Evolutionary conservation across 2,797 vertebrate species (phyloP), one percentile per base, ranked within the genome.

Genomic region (Typhlichthys subterraneus): DNA sequence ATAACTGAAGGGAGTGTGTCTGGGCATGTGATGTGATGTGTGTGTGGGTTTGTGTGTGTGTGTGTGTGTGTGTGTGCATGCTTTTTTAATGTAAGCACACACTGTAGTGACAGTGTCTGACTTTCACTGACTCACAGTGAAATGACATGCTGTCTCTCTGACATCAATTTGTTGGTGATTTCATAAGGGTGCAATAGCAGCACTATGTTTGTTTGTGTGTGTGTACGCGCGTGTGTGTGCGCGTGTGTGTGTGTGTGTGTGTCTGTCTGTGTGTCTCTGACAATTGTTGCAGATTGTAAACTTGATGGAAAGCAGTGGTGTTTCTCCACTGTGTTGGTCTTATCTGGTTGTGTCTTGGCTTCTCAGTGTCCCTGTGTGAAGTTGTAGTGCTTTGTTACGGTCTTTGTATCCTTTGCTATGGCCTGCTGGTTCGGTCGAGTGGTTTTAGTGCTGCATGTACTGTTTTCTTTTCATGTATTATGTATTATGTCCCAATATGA

Each of bases 161-260:
- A 69, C 61, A 70, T 77, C 64, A 2, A 68, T 84, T 66, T 65
- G 42, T 29, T 12, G 5, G 52, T 61, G 29, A 67, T 64, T 65
- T 33, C 19, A 50, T 14, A 70, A 67, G 70, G 48, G 59, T 55
- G 65, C 12, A 23, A 42, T 2, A 1, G 51, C 55, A 7, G 45
- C 47, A 31, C 23, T 9, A 12, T 11, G 45, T 58, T 14, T 13
- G 19, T 57, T 15, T 46, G 38, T 45, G 38, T 57, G 38, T 58
- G 12, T 14, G 29, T n/a, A 5, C 33, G 23, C 7, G 53, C 33
- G 23, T 12, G 12, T 38, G 53, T 5, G 6, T 38, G 47, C 23
- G 13, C 65, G 55, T 46, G 38, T 45, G 38, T 46, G 38, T 23
- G 38, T 19, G 38, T 57, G 38, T 58, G 12, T 14, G 29, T n/a